These are phyloP conservation scores for Drosophila macrospina DNA, from an alignment of 2,888 invertebrate genomes.

Conservation along the genomic window DNA sequence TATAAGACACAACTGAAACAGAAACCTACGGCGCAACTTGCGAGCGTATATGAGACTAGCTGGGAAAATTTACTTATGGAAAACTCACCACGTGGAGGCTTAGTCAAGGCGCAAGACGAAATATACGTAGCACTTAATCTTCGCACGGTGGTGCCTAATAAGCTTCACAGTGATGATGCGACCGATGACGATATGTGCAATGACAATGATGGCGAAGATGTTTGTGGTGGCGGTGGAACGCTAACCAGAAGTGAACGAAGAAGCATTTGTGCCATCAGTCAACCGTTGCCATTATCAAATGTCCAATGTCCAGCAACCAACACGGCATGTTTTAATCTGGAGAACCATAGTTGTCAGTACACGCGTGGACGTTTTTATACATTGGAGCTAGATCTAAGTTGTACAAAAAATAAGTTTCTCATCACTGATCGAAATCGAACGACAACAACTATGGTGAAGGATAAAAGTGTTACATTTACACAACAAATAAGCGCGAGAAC, in stretches of 20 bases:
- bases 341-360: constrained; percentile 83
- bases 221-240: constrained; percentile 53
- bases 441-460: constrained; percentile 32
- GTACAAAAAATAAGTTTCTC: constrained; percentile 88
- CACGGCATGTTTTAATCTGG: constrained; percentile 48
- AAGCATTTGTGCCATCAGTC: constrained; percentile 65
- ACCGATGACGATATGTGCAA: constrained; percentile 51
- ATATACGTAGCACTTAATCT: not conserved
- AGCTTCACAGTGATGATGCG: constrained; percentile 69
- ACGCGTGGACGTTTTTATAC: constrained; percentile 84
- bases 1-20: constrained; percentile 81
- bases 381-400: constrained; percentile 86
- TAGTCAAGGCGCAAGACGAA: constrained; percentile 27
- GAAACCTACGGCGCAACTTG: constrained; percentile 83
- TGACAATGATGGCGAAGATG: constrained; percentile 47
- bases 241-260: constrained; percentile 52
- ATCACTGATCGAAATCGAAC: constrained; percentile 85
- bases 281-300: constrained; percentile 37
- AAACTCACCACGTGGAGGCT: constrained; percentile 59
- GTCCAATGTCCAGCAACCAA: constrained; percentile 29
- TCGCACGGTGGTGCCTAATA: constrained; percentile 31
- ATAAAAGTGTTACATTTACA: constrained; percentile 18
- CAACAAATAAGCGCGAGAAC: constrained; percentile 13
- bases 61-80: constrained; percentile 85
- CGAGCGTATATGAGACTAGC: constrained; percentile 86